phyloP scores from a whole-genome alignment of 2,797 vertebrate genomes.

The Adelosebastes latens region DNA sequence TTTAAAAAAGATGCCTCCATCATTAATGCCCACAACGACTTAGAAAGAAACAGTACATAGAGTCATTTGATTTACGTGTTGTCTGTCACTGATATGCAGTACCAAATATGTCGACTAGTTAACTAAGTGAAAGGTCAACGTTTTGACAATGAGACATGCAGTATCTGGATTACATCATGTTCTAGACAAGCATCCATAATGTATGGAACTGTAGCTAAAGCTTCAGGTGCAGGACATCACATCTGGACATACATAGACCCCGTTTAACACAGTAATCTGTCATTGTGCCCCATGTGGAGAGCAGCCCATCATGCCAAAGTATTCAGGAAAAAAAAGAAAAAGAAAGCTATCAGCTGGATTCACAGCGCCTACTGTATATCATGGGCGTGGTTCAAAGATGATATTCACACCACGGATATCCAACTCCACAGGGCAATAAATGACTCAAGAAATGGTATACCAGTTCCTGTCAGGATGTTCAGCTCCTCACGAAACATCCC shows the following conservation, averaged over 20 bases:
- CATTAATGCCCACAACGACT: neutral
- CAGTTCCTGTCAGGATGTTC: constrained; percentile 8
- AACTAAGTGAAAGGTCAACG: neutral
- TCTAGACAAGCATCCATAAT: constrained; percentile 1
- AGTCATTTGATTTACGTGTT: neutral
- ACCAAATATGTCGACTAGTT: neutral
- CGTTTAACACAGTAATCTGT: constrained; percentile 26
- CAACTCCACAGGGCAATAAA: constrained; percentile 19
- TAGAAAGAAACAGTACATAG: neutral
- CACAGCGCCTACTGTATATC: neutral
- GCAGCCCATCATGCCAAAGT: constrained; percentile 15
- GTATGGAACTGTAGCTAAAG: neutral
- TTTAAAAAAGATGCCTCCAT: neutral
- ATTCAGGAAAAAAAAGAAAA: neutral
- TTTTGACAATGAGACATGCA: neutral
- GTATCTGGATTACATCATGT: neutral
- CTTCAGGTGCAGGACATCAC: constrained; percentile 21
- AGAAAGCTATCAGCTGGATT: neutral
- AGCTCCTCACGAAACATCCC: constrained; percentile 11
- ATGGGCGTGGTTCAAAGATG: constrained; percentile 12
- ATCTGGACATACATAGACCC: constrained; percentile 3
- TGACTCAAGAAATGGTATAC: constrained; percentile 16
- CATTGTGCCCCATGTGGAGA: constrained; percentile 29
- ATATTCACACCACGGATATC: constrained; percentile 23
- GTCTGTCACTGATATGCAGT: neutral